A percentile compares a stretch with the other conserved stretches of the same genome.
Evolutionary conservation across 30 jellyfish, hydroid and myxozoan genomes (phyloP).

Genomic region (Aurelia aurita): DNA sequence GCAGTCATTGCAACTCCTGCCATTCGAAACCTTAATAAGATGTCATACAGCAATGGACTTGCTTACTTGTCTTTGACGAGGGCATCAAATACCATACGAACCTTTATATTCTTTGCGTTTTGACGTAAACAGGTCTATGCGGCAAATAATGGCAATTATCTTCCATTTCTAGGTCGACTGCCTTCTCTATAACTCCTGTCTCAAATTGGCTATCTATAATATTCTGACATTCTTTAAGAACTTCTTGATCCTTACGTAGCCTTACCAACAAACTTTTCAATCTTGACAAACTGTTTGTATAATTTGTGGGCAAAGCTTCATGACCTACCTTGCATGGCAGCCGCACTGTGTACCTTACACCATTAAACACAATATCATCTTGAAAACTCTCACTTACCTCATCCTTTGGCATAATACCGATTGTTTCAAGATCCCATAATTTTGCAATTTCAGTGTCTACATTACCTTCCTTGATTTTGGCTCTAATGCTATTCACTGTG

Average conservation of each 20-base stretch:
- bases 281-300: constrained; percentile 20
- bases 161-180: constrained; percentile 14
- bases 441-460: constrained; percentile 6
- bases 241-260: constrained; percentile 13
- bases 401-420: constrained; percentile 31
- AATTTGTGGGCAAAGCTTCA: constrained; percentile 13
- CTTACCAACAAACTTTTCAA: constrained; percentile 6
- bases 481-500: too few relatives aligned
- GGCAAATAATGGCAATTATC: constrained; percentile 49
- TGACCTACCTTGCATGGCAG: constrained; percentile 43
- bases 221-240: constrained; percentile 19
- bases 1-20: neutral
- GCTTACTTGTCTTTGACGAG: constrained; percentile 3
- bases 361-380: constrained; percentile 19
- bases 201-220: constrained; percentile 35
- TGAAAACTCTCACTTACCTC: constrained; percentile 9
- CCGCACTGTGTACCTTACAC: constrained; percentile 34
- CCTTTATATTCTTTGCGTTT: constrained; percentile 38
- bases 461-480: neutral
- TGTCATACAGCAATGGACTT: constrained; percentile 29
- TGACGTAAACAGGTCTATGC: constrained; percentile 41
- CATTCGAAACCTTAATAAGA: constrained; percentile 49
- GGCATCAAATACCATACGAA: constrained; percentile 58
- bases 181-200: constrained; percentile 44
- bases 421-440: constrained; percentile 39